A percentile compares a stretch with the other conserved stretches of the same genome.
These are phyloP conservation scores for Gallinago paraguaiae DNA, from an alignment of 2,113 vertebrate species.

Conservation along the genomic window DNA sequence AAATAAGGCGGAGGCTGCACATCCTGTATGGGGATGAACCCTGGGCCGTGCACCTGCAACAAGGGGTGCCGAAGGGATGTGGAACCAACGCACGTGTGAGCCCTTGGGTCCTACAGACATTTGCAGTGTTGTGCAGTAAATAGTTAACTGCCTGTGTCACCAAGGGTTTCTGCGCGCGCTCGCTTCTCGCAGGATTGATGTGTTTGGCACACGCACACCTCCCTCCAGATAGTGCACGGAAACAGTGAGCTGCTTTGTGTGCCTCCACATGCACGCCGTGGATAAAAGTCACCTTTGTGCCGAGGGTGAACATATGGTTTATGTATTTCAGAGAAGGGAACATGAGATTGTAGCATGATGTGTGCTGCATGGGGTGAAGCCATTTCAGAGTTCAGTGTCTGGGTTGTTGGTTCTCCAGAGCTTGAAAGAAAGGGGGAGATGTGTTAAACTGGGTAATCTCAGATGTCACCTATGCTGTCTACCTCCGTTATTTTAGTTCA, in stretches of 20 bases:
- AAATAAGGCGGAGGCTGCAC: rapidly evolving
- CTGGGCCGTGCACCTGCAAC: not conserved
- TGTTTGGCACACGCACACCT: not conserved
- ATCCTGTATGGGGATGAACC: not conserved
- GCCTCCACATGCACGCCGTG: rapidly evolving
- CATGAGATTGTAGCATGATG: not conserved
- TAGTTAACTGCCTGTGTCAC: not conserved
- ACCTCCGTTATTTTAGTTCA: not conserved
- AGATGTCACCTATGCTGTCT: rapidly evolving
- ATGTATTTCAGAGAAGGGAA: not conserved
- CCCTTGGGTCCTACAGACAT: rapidly evolving
- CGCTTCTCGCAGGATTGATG: not conserved
- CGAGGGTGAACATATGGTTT: conserved; percentile 1
- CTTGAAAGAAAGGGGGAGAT: not conserved
- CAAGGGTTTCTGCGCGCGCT: not conserved
- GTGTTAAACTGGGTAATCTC: not conserved
- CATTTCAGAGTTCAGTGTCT: not conserved
- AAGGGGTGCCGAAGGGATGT: not conserved
- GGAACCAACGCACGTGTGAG: not conserved
- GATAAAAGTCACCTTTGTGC: conserved; percentile 13
- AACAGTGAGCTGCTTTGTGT: conserved; percentile 23
- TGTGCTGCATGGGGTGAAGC: not conserved
- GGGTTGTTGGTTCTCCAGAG: not conserved
- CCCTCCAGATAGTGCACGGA: not conserved
- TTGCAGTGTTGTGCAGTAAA: not conserved